These are phyloP conservation scores for Danio choprae DNA, from an alignment of 2,797 vertebrate species.

Conservation along the genomic window DNA sequence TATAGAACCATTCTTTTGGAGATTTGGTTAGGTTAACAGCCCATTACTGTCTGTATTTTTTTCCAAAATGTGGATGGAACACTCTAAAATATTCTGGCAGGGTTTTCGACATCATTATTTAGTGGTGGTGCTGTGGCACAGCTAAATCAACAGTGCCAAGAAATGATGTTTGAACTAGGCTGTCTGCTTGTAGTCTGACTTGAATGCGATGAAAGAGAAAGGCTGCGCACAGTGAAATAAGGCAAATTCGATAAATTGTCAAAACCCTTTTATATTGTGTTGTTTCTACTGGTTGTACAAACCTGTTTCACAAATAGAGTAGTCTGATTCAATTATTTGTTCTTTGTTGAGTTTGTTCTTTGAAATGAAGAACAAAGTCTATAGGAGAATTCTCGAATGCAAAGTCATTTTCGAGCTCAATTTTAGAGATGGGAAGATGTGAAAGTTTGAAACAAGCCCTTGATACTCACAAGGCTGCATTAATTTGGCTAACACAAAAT, in stretches of 20 bases:
- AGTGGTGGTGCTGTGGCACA: not conserved
- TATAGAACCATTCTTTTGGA: not conserved
- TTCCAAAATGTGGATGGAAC: not conserved
- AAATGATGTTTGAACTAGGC: conserved; percentile 7
- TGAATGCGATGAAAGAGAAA: conserved; percentile 10
- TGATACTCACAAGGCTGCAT: not conserved
- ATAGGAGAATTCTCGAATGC: not conserved
- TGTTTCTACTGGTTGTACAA: not conserved
- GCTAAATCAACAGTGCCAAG: conserved; percentile 22
- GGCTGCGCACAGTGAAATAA: conserved; percentile 3
- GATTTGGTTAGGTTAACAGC: not conserved
- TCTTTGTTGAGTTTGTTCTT: not conserved
- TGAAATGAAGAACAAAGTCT: not conserved
- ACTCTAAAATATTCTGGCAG: conserved; percentile 2
- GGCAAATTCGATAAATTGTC: not conserved
- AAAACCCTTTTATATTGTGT: not conserved
- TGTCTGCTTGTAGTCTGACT: conserved; percentile 14
- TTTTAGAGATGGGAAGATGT: too few species aligned
- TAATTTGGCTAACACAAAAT: not conserved
- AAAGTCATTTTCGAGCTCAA: too few species aligned
- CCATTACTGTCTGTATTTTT: not conserved
- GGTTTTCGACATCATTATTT: not conserved
- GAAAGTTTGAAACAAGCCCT: too few species aligned
- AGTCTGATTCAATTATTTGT: not conserved
- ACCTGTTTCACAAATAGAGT: not conserved